A percentile compares a stretch with the other conserved stretches of the same genome.
These are phyloP conservation scores for Drosophila equinoxialis DNA, from an alignment of 1,140 invertebrate genomes.

Conservation along the genomic window DNA sequence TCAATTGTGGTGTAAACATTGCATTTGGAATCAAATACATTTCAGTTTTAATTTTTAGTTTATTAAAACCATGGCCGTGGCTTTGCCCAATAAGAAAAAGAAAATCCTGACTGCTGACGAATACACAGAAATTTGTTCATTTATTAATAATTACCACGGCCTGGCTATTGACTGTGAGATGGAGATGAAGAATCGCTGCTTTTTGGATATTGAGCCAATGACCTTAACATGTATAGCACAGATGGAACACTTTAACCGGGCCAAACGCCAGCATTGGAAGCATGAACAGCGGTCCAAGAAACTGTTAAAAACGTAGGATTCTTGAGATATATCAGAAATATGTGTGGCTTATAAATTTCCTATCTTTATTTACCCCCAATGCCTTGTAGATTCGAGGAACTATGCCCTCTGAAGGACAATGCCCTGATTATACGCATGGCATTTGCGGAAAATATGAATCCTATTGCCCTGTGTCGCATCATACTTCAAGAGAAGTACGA, in stretches of 20 bases:
- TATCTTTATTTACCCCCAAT: background rate
- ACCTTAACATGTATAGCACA: conserved; percentile 85
- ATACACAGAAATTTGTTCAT: conserved; percentile 62
- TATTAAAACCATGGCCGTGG: conserved; percentile 31
- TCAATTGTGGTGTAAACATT: conserved; percentile 21
- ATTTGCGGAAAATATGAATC: conserved; percentile 84
- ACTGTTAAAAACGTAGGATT: conserved; percentile 57
- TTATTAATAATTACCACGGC: conserved; percentile 61
- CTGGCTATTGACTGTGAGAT: conserved; percentile 81
- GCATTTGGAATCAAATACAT: conserved; percentile 6
- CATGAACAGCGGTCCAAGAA: conserved; percentile 68
- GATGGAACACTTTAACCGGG: conserved; percentile 65
- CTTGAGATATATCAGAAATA: background rate
- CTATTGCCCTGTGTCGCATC: conserved; percentile 87
- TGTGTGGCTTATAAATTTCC: background rate
- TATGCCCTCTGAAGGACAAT: conserved; percentile 77
- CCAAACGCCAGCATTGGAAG: conserved; percentile 83
- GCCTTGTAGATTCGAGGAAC: conserved; percentile 57
- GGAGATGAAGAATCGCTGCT: conserved; percentile 73
- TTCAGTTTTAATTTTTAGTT: conserved; percentile 16
- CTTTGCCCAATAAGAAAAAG: conserved; percentile 20
- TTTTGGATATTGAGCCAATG: conserved; percentile 78
- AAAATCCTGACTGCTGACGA: conserved; percentile 54
- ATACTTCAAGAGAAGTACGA: conserved; percentile 86
- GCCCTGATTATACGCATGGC: conserved; percentile 85